Conservation (phyloP, 2,888 invertebrate species). For the Lycocerus yunnanus region DNA sequence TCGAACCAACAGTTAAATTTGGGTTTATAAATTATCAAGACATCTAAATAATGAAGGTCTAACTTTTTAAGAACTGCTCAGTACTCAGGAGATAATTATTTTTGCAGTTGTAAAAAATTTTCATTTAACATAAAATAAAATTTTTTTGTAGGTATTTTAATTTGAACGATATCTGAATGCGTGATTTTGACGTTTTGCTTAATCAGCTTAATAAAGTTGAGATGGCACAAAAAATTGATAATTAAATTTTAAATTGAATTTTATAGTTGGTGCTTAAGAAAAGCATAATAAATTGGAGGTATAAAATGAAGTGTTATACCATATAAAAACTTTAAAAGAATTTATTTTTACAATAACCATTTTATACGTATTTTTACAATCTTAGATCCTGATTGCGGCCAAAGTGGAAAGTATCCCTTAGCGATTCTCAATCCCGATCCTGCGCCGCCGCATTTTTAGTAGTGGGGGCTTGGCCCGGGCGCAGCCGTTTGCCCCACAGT, state of each 20-base stretch:
- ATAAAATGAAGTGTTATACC: slow-evolving; percentile 4
- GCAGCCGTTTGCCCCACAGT: slow-evolving; percentile 54
- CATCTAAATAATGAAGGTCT: background rate
- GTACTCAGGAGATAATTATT: background rate
- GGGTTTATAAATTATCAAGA: background rate
- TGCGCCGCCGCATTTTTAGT: slow-evolving; percentile 45
- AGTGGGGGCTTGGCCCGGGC: slow-evolving; percentile 56
- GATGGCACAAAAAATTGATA: background rate
- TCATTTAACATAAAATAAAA: background rate
- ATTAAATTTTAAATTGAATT: background rate
- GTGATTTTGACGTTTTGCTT: background rate
- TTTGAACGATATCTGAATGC: background rate
- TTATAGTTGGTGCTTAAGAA: background rate
- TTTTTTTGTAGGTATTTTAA: background rate
- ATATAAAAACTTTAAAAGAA: slow-evolving; percentile 8
- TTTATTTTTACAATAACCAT: slow-evolving; percentile 18
- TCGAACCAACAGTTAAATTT: background rate
- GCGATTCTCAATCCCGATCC: slow-evolving; percentile 35
- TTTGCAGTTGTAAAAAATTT: background rate
- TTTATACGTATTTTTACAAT: slow-evolving; percentile 31
- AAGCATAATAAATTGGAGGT: background rate
- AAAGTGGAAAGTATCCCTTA: slow-evolving; percentile 33
- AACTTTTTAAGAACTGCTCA: background rate
- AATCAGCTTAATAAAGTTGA: background rate
- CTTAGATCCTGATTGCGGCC: slow-evolving; percentile 33